Evolutionary conservation across 2,113 vertebrate genomes (phyloP), one percentile per base, ranked within the genome.

Genomic region (Abramis brama): DNA sequence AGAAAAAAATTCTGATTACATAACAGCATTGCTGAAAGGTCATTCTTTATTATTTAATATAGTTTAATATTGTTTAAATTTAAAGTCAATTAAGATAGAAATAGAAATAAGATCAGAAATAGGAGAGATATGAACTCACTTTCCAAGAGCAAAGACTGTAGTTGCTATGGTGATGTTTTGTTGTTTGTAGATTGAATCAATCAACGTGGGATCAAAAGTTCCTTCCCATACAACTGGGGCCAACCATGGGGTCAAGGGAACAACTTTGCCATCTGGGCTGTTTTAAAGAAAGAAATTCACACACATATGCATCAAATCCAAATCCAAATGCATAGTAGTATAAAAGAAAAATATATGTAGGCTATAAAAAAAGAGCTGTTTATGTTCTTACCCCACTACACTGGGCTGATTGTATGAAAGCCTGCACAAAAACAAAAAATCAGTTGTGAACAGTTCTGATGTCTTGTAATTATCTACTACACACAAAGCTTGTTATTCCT

Each of bases 191-290:
- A 92, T 79, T 85, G 71, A 77, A 83, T 94, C 90, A 5, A 95
- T 81, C 1, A 92, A 12, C 0, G 15, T 43, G 2, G 93, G 87
- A 76, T 95, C 77, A 5, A 95, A 96, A 17, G 89, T 94, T 70
- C 91, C 93, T 79, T 96, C 94, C 96, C 95, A 96, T 84, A 96
- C 91, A 6, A 95, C 84, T 2, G 95, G 95, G 3, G 95, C 94
- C 47, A 94, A 84, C 96, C 96, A 96, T 17, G 93, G 92, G 0
- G 94, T 95, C 82, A 95, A 91, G 0, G 94, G 86, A 87, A 93
- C 86, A 64, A 95, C 7, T 33, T 77, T 94, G 15, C 96, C 94
- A 13, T 85, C 85, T 39, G 92, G 89, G 25, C 80, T 82, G 79
- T 45, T 92, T 45, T 39, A 33, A 59, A 86, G 27, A 82, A 33